Percentiles rank a stretch among this genome's conserved stretches.
Evolutionary conservation across 2,797 vertebrate species (phyloP).

Genomic region (Vultur gryphus): DNA sequence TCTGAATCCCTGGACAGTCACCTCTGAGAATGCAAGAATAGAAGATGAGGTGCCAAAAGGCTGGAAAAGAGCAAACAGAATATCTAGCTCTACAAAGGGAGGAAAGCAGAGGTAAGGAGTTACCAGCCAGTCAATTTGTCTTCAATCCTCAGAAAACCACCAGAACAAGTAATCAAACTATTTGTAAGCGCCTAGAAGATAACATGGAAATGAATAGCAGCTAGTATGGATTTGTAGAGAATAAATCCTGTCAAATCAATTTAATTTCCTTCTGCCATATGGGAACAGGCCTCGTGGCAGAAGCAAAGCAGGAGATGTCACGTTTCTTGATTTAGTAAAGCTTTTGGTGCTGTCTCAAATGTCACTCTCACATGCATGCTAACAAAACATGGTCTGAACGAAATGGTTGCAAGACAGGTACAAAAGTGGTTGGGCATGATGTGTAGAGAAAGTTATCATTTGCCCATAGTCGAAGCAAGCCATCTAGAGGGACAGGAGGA

Average conservation of each 20-base stretch:
- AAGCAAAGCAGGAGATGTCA: constrained; percentile 1
- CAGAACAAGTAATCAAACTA: constrained; percentile 8
- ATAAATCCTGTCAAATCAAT: constrained; percentile 36
- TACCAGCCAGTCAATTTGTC: background rate
- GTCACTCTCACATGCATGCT: background rate
- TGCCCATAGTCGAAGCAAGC: background rate
- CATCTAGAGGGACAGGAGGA: background rate
- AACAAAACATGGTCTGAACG: background rate
- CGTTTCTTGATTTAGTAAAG: background rate
- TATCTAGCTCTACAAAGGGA: background rate
- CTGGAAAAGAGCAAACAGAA: background rate
- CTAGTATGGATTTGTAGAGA: constrained; percentile 1
- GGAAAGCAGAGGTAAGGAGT: background rate
- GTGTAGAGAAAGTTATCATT: background rate
- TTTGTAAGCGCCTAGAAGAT: background rate
- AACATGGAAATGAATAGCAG: background rate
- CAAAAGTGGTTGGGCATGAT: accelerated
- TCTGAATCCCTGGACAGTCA: background rate
- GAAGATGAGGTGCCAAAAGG: background rate
- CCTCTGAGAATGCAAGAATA: background rate
- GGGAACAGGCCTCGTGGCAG: background rate
- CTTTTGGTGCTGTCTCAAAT: background rate
- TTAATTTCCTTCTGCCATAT: background rate
- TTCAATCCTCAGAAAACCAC: background rate
- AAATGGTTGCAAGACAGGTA: background rate